A percentile compares a stretch with the other conserved stretches of the same genome.
Conservation (phyloP, 2,113 vertebrate species). For the Chunga burmeisteri region DNA sequence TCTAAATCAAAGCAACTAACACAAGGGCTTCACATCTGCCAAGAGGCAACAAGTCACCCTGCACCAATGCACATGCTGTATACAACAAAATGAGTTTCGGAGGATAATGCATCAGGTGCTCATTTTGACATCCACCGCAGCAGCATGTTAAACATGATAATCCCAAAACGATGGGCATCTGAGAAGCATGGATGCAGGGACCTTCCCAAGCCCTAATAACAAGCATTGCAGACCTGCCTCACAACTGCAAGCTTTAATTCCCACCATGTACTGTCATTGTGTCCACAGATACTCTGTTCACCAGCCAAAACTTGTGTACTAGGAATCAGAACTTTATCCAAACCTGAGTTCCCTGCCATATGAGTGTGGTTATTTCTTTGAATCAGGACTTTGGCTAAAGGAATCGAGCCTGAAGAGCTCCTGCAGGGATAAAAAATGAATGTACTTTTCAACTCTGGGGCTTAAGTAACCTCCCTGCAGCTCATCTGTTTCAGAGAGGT, state of each 20-base stretch:
- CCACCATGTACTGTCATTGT: accelerated
- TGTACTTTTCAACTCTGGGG: neutral
- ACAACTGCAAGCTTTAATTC: neutral
- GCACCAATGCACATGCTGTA: accelerated
- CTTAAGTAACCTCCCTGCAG: neutral
- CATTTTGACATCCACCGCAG: neutral
- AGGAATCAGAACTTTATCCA: neutral
- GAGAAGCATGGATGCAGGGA: neutral
- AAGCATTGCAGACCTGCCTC: neutral
- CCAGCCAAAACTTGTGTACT: neutral
- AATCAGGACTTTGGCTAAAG: neutral
- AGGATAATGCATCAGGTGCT: neutral
- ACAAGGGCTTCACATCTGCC: neutral
- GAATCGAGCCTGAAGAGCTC: neutral
- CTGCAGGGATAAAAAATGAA: neutral
- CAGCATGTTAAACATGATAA: accelerated
- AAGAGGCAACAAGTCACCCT: neutral
- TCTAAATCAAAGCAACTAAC: neutral
- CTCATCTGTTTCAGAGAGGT: neutral
- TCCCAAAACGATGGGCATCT: neutral
- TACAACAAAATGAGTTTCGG: accelerated
- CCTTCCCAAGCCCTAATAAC: neutral
- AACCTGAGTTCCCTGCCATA: neutral
- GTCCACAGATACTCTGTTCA: neutral
- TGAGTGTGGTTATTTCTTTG: neutral